phyloP scores from a whole-genome alignment of 2,888 invertebrate genomes.

The Pseudoips prasinana region DNA sequence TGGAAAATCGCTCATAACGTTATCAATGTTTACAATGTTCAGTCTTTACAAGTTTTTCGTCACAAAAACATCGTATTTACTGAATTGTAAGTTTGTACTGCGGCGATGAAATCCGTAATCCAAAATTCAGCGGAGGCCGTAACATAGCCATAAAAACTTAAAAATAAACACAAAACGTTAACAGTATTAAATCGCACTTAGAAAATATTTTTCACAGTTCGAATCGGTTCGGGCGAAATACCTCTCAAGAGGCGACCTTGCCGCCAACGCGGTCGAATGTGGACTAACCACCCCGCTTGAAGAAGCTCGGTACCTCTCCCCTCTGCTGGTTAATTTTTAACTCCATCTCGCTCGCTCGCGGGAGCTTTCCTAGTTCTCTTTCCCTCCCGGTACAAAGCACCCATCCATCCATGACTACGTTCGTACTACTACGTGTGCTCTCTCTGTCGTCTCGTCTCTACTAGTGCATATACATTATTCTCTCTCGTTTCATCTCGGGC shows the following conservation, averaged over 20 bases:
- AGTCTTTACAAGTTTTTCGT: conserved; percentile 41
- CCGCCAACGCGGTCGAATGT: conserved; percentile 75
- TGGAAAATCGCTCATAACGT: conserved; percentile 59
- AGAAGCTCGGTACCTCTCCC: conserved; percentile 78
- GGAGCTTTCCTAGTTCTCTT: conserved; percentile 66
- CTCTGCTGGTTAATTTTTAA: conserved; percentile 78
- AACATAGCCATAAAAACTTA: conserved; percentile 41
- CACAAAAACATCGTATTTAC: conserved; percentile 49
- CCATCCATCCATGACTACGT: conserved; percentile 64
- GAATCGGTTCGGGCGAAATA: conserved; percentile 54
- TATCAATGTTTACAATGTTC: conserved; percentile 40
- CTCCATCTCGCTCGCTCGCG: conserved; percentile 62
- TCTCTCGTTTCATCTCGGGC: conserved; percentile 81
- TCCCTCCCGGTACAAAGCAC: conserved; percentile 63
- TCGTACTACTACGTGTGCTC: conserved; percentile 73
- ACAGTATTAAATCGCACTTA: conserved; percentile 57
- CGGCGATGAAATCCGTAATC: conserved; percentile 33
- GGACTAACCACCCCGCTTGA: conserved; percentile 81
- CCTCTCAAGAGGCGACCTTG: conserved; percentile 51
- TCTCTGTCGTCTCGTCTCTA: conserved; percentile 76
- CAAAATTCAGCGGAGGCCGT: conserved; percentile 25
- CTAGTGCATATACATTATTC: conserved; percentile 81
- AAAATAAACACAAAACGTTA: conserved; percentile 54
- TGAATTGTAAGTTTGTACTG: conserved; percentile 33
- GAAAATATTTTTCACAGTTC: conserved; percentile 70